Evolutionary conservation across 1,140 invertebrate genomes (phyloP), one percentile per base, ranked within the genome.

Genomic region (Drosophila miranda): DNA sequence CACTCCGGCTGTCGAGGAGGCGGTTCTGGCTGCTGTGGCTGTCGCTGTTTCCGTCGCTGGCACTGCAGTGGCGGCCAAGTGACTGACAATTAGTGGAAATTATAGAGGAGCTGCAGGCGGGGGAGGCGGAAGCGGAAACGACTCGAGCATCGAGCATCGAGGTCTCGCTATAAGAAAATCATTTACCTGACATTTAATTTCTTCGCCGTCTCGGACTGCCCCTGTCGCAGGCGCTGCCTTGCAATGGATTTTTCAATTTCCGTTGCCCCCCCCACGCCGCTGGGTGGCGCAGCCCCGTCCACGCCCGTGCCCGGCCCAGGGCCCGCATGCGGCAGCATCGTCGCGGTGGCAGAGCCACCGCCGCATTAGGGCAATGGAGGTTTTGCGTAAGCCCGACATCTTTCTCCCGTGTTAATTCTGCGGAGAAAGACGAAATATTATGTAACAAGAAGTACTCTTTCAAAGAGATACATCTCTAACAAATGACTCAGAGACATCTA

Each of bases 231-330:
- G 61, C 63, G 75, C 48, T 89, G 75, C 74, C 74, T 28, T 50
- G 81, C 81, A 67, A 83, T 78, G 78, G 84, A 84, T 80, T 84
- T 89, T 89, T 89, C 76, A 84, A 88, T 88, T 88, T 88, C 78
- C 75, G 60, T 67, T 49, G 78, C 74, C 71, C 89, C 76, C 48
- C 83, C 78, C 30, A 78, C 50, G 4, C 83, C 82, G 46, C 57
- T 70, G 42, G 78, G 71, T 42, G 78, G 48, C 8, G 61, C 49
- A 16, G 58, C 30, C 6, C 41, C 61, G 38, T 53, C 64, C 2
- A 45, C 41, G 19, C 26, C 44, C 6, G 19, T 55, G 2, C 45
- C 48, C 6, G 57, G 41, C 3, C 34, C 68, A 41, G 16, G 26
- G 41, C 21, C 61, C 3, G 51, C 43, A 30, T 61, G 49, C 8